Base-by-base conservation (phyloP, 2,888 invertebrate species). In the Eilema depressum region DNA sequence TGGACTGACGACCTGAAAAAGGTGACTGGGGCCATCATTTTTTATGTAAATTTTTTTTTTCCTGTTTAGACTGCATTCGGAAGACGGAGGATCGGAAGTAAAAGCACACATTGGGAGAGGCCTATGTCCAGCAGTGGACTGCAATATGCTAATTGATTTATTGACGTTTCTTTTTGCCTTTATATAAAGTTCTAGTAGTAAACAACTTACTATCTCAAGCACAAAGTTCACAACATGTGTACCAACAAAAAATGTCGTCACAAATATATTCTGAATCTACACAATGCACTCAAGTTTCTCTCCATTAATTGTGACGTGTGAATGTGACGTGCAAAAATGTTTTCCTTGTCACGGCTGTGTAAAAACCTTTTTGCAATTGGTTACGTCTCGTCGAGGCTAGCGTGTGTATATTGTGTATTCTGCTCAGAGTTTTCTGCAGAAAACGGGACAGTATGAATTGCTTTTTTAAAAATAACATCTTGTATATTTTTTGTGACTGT, bases 231-330 rank as follows among this genome's bases (percentile, higher is more conserved):
- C 7, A 12, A 23, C 53, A 64, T n/a, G 20, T 23, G 53, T 20
- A 14, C 25, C 26, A 41, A 41, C 41, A 63, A 63, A 25, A 65
- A 25, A 57, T 57, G 5, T 56, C 53, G 11, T 25, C 10, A 68
- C 59, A 63, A 26, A 68, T 20, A 56, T 23, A 33, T 56, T 25
- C 28, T 12, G 26, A 59, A 63, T 28, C 4, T 26, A 66, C 60
- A 28, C 20, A 57, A 41, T 56, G 41, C 37, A 68, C 28, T n/a
- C 23, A 30, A 63, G n/a, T 63, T 57, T 47, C 33, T 53, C 33
- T 60, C 61, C 79, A 78, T 76, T 78, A 79, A 79, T 76, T 76
- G 70, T 68, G 64, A 69, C 41, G 70, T 71, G 68, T 74, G 78
- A 37, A 69, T 33, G 67, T 25, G 77, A 77, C 76, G 66, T 56